Conservation (phyloP, 2,888 invertebrate genomes). For the Holacanthella duospinosa region DNA sequence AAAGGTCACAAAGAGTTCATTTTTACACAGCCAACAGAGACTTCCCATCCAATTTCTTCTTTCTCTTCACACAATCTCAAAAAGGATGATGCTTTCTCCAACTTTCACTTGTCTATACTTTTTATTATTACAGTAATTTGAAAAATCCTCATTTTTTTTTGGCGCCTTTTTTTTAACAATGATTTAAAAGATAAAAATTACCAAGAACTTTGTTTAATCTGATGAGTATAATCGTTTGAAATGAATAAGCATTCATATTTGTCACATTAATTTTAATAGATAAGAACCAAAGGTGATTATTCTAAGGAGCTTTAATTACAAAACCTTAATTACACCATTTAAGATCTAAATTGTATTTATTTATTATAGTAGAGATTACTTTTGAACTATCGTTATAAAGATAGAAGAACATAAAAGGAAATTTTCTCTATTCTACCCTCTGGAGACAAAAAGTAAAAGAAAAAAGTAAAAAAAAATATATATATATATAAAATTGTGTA, state of each 20-base stretch:
- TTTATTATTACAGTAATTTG: too few relatives aligned
- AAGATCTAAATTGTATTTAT: constrained; percentile 1
- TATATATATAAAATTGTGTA: too few relatives aligned
- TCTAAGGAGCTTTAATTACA: not conserved
- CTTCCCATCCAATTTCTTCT: not conserved
- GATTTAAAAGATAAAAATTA: too few relatives aligned
- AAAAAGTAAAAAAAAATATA: not conserved
- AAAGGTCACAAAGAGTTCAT: not conserved
- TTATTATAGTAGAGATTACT: too few relatives aligned
- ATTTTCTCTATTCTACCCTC: not conserved
- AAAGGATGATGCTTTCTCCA: too few relatives aligned
- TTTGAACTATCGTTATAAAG: not conserved
- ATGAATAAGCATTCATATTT: not conserved
- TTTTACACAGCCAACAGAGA: not conserved
- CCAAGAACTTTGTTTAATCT: too few relatives aligned
- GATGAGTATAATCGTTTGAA: too few relatives aligned
- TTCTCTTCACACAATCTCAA: too few relatives aligned
- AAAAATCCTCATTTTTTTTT: too few relatives aligned
- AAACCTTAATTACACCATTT: not conserved
- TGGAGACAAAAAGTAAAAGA: not conserved
- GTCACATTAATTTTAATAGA: constrained; percentile 1
- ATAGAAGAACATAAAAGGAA: not conserved
- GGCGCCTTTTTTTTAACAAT: too few relatives aligned
- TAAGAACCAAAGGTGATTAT: not conserved
- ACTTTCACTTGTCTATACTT: too few relatives aligned